Percentiles rank a stretch among this genome's conserved stretches.
Conservation (phyloP, 2,888 invertebrate genomes). For the Galerucella calmariensis region DNA sequence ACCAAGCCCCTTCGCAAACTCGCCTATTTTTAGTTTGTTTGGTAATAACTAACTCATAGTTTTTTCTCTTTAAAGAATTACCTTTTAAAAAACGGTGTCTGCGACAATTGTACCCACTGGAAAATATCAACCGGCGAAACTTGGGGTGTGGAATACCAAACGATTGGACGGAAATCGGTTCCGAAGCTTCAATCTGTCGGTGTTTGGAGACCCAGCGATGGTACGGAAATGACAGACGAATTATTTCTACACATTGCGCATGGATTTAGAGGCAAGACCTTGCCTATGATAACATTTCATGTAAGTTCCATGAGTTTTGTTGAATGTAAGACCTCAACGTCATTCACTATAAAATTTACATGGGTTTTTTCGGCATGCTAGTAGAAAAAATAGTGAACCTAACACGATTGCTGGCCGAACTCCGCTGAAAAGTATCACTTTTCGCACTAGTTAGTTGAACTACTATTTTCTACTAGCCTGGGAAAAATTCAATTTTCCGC, state of each 20-base stretch:
- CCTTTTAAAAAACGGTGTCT: slow-evolving; percentile 60
- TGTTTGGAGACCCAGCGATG: slow-evolving; percentile 79
- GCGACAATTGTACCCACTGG: slow-evolving; percentile 71
- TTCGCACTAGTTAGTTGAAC: too few species aligned
- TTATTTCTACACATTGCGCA: slow-evolving; percentile 84
- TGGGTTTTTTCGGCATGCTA: too few species aligned
- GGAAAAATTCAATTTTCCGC: too few species aligned
- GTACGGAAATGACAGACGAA: slow-evolving; percentile 74
- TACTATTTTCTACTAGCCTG: too few species aligned
- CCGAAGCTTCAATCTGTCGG: slow-evolving; percentile 69
- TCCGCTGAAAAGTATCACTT: too few species aligned
- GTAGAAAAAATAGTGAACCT: too few species aligned
- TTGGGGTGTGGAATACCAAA: slow-evolving; percentile 67
- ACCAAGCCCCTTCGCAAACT: too few species aligned
- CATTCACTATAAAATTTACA: too few species aligned
- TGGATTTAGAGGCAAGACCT: slow-evolving; percentile 78
- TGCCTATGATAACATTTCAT: slow-evolving; percentile 82
- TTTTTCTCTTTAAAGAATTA: slow-evolving; percentile 55
- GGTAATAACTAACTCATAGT: not conserved
- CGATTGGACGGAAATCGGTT: slow-evolving; percentile 3
- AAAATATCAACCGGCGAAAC: slow-evolving; percentile 69
- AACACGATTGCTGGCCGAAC: too few species aligned
- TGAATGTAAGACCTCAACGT: too few species aligned
- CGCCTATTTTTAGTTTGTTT: too few species aligned
- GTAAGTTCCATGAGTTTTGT: slow-evolving; percentile 66